Evolutionary conservation across 2,113 vertebrate species (phyloP).

Genomic region (Kryptolebias marmoratus): DNA sequence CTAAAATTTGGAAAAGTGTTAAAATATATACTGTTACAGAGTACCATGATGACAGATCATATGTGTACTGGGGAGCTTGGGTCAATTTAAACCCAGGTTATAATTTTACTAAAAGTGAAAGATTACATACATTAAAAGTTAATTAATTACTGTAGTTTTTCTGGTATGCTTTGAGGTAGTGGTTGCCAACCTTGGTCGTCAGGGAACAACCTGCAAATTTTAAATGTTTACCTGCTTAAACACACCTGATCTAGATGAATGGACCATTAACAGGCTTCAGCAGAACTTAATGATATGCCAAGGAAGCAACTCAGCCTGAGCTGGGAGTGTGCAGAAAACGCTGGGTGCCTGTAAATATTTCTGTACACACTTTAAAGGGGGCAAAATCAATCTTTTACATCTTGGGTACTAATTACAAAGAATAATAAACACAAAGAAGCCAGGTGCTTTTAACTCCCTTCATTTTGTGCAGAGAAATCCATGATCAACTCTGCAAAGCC

Average conservation of each 20-base stretch:
- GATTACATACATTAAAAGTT: slow-evolving; percentile 28
- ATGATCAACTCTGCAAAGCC: slow-evolving; percentile 31
- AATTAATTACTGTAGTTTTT: slow-evolving; percentile 20
- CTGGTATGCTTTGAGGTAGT: slow-evolving; percentile 25
- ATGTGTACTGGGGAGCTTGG: too few species aligned
- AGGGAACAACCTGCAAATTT: too few species aligned
- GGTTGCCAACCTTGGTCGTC: too few species aligned
- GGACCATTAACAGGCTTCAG: too few species aligned
- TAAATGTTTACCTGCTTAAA: neutral
- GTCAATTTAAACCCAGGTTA: neutral
- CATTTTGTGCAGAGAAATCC: slow-evolving; percentile 61
- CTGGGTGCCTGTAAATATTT: too few species aligned
- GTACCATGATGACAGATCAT: neutral
- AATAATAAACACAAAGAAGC: slow-evolving; percentile 1
- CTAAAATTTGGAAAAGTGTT: neutral
- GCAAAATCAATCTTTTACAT: slow-evolving; percentile 6
- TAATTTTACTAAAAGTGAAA: slow-evolving; percentile 30
- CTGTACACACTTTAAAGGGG: neutral
- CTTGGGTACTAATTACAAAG: slow-evolving; percentile 4
- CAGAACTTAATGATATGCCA: too few species aligned
- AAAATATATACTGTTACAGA: neutral
- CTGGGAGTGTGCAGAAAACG: too few species aligned
- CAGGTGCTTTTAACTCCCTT: slow-evolving; percentile 11
- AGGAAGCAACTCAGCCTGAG: neutral
- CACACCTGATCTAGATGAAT: too few species aligned